These are phyloP conservation scores for Labroides dimidiatus DNA, from an alignment of 2,797 vertebrate genomes.

Conservation along the genomic window DNA sequence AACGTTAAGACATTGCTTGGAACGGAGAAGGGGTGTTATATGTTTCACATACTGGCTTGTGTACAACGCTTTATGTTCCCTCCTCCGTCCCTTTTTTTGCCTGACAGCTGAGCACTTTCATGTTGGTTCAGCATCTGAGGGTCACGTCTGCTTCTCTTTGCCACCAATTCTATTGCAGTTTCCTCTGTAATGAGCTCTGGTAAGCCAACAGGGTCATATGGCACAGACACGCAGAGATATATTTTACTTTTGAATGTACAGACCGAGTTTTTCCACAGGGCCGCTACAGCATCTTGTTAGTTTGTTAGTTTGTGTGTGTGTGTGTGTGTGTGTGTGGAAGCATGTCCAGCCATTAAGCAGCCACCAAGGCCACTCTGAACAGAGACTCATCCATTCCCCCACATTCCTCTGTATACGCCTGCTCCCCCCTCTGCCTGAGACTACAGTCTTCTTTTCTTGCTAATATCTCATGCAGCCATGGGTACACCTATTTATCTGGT, in stretches of 20 bases:
- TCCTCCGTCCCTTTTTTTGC: not conserved
- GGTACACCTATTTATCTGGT: constrained; percentile 70
- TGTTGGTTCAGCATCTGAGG: constrained; percentile 66
- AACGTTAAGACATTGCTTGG: not conserved
- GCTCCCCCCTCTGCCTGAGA: not conserved
- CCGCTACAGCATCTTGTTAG: constrained; percentile 20
- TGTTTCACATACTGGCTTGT: constrained; percentile 63
- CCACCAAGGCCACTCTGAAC: constrained; percentile 47
- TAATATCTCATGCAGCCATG: constrained; percentile 45
- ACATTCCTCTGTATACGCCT: constrained; percentile 1
- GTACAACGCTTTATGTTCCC: constrained; percentile 40
- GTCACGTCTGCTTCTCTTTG: constrained; percentile 69
- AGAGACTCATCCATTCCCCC: constrained; percentile 25
- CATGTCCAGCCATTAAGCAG: constrained; percentile 26
- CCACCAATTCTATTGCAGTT: constrained; percentile 42
- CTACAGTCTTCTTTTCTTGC: constrained; percentile 45
- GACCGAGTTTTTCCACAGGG: constrained; percentile 26
- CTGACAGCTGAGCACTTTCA: constrained; percentile 56
- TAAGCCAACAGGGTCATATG: constrained; percentile 55
- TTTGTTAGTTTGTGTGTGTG: not conserved
- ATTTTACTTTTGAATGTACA: constrained; percentile 26
- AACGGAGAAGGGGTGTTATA: not conserved
- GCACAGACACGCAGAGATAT: constrained; percentile 43
- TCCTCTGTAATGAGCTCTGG: constrained; percentile 73
- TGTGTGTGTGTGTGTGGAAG: constrained; percentile 23